Conservation (phyloP, 2,888 invertebrate species). For the Ormyrus rosae region DNA sequence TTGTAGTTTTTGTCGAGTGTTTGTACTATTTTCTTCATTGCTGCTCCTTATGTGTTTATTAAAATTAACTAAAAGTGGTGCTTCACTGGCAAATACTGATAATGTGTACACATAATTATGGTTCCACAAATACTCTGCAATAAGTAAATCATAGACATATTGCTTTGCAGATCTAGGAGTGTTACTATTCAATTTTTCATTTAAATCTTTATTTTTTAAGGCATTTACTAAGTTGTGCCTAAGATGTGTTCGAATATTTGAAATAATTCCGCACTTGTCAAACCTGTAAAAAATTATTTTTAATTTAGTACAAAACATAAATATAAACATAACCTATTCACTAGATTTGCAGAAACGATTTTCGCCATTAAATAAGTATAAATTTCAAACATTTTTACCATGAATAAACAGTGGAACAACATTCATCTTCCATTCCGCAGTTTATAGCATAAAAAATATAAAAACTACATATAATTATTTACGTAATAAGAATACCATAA, state of each 20-base stretch:
- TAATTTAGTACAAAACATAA: slow-evolving; percentile 2
- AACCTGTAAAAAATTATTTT: slow-evolving; percentile 65
- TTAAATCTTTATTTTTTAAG: slow-evolving; percentile 68
- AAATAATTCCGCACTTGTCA: slow-evolving; percentile 73
- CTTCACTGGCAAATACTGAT: slow-evolving; percentile 73
- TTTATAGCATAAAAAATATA: slow-evolving; percentile 24
- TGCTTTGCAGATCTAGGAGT: slow-evolving; percentile 70
- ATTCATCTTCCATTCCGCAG: slow-evolving; percentile 68
- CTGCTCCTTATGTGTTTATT: slow-evolving; percentile 61
- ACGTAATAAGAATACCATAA: background rate
- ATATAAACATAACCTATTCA: slow-evolving; percentile 50
- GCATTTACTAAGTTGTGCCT: slow-evolving; percentile 72
- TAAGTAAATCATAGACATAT: slow-evolving; percentile 71
- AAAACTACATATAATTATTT: slow-evolving; percentile 6
- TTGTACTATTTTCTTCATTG: slow-evolving; percentile 40
- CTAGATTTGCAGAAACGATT: background rate
- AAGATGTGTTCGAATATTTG: slow-evolving; percentile 72
- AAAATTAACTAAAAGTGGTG: slow-evolving; percentile 71
- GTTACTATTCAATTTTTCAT: slow-evolving; percentile 61
- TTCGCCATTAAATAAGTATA: background rate
- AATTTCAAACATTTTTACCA: slow-evolving; percentile 63
- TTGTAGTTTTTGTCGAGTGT: slow-evolving; percentile 65
- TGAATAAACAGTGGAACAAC: slow-evolving; percentile 69
- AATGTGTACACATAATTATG: slow-evolving; percentile 72
- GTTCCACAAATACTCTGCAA: slow-evolving; percentile 73